A percentile compares a stretch with the other conserved stretches of the same genome.
Evolutionary conservation across 2,797 vertebrate species (phyloP).

Genomic region (Onychomys torridus): DNA sequence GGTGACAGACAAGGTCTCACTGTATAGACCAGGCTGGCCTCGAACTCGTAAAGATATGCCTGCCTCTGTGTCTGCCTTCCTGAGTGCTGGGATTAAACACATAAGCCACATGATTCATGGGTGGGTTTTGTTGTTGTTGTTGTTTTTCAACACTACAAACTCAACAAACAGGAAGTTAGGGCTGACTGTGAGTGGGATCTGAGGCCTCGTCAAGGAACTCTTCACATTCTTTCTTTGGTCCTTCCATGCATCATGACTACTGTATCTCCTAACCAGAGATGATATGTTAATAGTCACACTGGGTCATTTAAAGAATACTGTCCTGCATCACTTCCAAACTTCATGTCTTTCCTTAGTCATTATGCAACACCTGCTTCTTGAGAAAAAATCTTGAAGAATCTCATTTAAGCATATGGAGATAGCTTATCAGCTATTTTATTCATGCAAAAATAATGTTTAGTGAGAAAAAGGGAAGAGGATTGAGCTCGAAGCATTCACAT

Average conservation of each 20-base stretch:
- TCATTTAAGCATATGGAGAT: background rate
- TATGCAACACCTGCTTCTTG: background rate
- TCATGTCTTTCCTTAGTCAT: background rate
- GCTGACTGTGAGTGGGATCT: background rate
- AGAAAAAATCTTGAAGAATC: background rate
- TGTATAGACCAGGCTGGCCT: background rate
- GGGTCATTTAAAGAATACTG: background rate
- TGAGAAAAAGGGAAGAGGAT: background rate
- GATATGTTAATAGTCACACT: background rate
- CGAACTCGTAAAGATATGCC: background rate
- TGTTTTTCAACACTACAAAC: slow-evolving; percentile 11
- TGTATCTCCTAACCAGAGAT: background rate
- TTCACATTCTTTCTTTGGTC: background rate
- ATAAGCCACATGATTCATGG: background rate
- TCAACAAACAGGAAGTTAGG: background rate
- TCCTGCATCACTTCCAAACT: background rate
- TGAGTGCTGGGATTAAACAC: background rate
- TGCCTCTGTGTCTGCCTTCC: background rate
- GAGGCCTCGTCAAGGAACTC: background rate
- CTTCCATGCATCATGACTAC: background rate
- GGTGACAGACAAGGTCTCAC: background rate
- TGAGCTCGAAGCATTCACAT: background rate
- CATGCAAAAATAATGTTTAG: background rate
- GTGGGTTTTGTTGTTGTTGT: background rate
- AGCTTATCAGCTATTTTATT: background rate